Evolutionary conservation across 2,113 vertebrate genomes (phyloP).

Genomic region (Pagrus major): DNA sequence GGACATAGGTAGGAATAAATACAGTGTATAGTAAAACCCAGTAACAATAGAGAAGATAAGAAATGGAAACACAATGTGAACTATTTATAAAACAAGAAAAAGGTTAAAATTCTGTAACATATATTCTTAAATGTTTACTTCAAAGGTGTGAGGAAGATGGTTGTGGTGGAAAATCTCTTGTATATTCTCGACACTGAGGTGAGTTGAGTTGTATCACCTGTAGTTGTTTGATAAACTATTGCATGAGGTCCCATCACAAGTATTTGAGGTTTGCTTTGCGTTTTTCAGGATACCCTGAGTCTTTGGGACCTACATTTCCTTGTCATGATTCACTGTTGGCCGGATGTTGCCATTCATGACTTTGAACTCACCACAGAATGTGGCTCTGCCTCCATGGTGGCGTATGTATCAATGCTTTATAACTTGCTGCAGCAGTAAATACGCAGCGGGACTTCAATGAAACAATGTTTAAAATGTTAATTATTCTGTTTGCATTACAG

Average conservation of each 20-base stretch:
- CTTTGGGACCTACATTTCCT: conserved; percentile 90
- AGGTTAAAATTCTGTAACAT: background rate
- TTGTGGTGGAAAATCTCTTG: conserved; percentile 89
- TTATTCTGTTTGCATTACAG: conserved; percentile 74
- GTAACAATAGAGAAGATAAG: background rate
- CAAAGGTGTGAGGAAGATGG: conserved; percentile 90
- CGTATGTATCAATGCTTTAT: conserved; percentile 75
- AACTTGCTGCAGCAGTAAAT: background rate
- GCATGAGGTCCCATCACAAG: background rate
- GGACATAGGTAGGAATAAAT: background rate
- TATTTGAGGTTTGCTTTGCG: background rate
- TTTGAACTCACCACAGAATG: conserved; percentile 93
- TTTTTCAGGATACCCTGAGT: conserved; percentile 88
- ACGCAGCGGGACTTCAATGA: background rate
- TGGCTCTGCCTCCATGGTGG: conserved; percentile 83
- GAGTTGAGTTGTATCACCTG: conserved; percentile 53
- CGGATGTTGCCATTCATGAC: conserved; percentile 86
- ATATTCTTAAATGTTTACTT: conserved; percentile 39
- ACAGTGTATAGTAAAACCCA: background rate
- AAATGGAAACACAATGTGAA: background rate
- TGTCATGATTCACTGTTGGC: conserved; percentile 89
- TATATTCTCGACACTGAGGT: conserved; percentile 92
- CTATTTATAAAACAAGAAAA: background rate
- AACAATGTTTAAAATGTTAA: background rate
- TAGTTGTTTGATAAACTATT: background rate